Percentiles rank a stretch among this genome's conserved stretches.
Evolutionary conservation across 1,140 invertebrate genomes (phyloP).

Genomic region (Orchesella cincta): DNA sequence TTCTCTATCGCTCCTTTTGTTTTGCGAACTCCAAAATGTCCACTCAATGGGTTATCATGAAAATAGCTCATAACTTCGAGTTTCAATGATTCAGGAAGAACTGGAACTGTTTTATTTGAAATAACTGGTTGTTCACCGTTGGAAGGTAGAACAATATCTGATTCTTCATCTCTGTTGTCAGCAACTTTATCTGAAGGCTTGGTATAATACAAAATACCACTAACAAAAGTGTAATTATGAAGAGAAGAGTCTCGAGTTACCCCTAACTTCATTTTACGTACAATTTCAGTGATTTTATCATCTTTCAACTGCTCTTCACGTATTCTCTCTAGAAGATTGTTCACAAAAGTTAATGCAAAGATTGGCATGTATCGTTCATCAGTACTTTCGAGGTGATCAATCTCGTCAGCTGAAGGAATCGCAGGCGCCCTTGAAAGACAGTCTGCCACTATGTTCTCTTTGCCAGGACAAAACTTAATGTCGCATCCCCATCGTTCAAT

Average conservation of each 20-base stretch:
- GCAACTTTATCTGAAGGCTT: neutral
- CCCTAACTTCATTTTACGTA: neutral
- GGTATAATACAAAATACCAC: neutral
- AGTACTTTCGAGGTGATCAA: slow-evolving; percentile 21
- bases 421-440: slow-evolving; percentile 41
- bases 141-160: neutral
- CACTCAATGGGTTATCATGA: neutral
- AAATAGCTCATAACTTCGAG: neutral
- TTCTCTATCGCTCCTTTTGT: neutral
- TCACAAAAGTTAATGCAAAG: neutral
- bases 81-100: neutral
- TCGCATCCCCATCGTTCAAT: slow-evolving; percentile 44
- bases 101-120: neutral
- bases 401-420: neutral
- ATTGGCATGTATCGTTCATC: neutral
- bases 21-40: slow-evolving; percentile 8
- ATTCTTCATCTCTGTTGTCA: neutral
- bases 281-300: neutral
- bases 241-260: neutral
- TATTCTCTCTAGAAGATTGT: neutral
- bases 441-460: slow-evolving; percentile 40
- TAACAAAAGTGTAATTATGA: neutral
- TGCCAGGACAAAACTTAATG: slow-evolving; percentile 53
- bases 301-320: neutral
- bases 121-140: neutral